phyloP scores from a whole-genome alignment of 92 coral and sea anemone genomes.

The Palythoa heliodiscus region DNA sequence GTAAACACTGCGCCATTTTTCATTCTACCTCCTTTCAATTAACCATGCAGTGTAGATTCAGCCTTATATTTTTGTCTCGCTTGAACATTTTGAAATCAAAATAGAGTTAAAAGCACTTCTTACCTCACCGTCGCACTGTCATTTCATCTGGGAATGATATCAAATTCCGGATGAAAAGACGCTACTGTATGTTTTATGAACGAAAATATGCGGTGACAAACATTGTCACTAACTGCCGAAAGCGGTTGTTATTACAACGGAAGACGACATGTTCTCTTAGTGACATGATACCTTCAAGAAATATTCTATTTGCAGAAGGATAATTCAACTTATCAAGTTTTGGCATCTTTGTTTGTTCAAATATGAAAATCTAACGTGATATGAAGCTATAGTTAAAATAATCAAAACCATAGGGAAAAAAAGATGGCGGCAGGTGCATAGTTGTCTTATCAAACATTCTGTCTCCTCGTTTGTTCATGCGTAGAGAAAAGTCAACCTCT shows the following conservation, averaged over 20 bases:
- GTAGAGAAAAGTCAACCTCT: no score
- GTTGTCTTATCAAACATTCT: neutral
- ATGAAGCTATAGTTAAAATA: no score
- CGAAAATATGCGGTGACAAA: neutral
- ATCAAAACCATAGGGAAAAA: neutral
- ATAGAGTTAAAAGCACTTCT: neutral
- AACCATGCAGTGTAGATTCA: no score
- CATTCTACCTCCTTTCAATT: no score
- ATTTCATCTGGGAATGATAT: neutral
- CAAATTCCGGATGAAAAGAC: neutral
- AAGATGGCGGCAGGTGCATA: neutral
- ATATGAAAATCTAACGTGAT: neutral
- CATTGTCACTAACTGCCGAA: neutral
- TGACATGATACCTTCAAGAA: constrained; percentile 7
- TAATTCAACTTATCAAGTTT: neutral
- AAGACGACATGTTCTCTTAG: neutral
- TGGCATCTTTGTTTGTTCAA: neutral
- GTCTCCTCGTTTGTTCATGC: no score
- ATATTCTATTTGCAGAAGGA: neutral
- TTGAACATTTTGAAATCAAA: neutral
- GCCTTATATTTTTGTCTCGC: neutral
- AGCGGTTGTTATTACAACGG: neutral
- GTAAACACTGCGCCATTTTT: no score
- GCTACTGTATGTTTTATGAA: neutral
- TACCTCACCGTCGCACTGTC: neutral